Evolutionary conservation across 2,113 vertebrate genomes (phyloP), one percentile per base, ranked within the genome.

Genomic region (Aix galericulata): DNA sequence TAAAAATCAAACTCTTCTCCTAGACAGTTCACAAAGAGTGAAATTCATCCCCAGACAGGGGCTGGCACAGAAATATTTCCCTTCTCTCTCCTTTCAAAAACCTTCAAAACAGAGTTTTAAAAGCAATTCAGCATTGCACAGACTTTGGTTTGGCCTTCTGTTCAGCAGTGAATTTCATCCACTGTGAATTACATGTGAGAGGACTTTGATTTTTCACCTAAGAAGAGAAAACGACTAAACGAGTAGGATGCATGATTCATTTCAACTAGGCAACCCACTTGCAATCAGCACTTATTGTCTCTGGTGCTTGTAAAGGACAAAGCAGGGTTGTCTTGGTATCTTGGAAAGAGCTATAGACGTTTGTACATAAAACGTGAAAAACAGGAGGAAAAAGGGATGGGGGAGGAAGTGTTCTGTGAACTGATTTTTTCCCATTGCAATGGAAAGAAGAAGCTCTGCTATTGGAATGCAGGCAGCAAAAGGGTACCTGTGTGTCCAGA

Each of bases 261-360:
- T 94, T 92, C 46, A 77, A 88, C 67, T 34, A 88, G 86, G 69
- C 74, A 69, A 67, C 42, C 34, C 36, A 44, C 73, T 74, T 95
- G 84, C 95, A 97, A 95, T 97, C 96, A 97, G 90, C 62, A 64
- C 38, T 86, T 95, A 96, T 91, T 96, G 93, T 96, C 80, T 94
- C 71, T 85, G 53, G 25, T 66, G 36, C 78, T 79, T 81, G 75
- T 32, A 71, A 92, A 93, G 88, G 86, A 91, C 78, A 94, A 91
- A 96, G 88, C 66, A 93, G 40, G n/a, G 38, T 23, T 93, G 56
- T 34, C 82, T 63, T 75, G 48, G n/a, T 58, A 77, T 82, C 46
- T 52, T 84, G 75, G 40, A 75, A 93, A 79, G 66, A 82, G 20
- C 44, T 79, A 55, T 4, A 94, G 88, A 68, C 13, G 4, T 81